These are phyloP conservation scores for Vulpes vulpes DNA, from an alignment of 2,113 vertebrate species.

Conservation along the genomic window DNA sequence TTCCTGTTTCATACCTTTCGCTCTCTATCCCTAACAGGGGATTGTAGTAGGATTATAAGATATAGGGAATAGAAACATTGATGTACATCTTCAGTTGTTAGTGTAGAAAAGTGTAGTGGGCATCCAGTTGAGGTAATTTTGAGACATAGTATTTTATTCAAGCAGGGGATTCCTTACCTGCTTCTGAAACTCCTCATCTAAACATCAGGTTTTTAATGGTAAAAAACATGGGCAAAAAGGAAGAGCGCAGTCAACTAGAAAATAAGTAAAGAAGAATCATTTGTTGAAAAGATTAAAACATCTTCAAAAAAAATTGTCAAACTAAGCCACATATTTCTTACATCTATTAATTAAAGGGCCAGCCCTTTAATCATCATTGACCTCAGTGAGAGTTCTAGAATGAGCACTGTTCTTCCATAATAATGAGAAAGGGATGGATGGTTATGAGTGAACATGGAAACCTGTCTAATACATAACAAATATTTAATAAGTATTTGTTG, in stretches of 20 bases:
- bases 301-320: neutral
- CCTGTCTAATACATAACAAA: neutral
- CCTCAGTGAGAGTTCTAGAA: neutral
- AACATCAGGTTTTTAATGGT: neutral
- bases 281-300: neutral
- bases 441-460: neutral
- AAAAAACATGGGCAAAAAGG: neutral
- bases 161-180: neutral
- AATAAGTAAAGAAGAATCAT: neutral
- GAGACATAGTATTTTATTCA: neutral
- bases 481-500: neutral
- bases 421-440: neutral
- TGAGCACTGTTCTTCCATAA: neutral
- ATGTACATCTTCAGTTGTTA: neutral
- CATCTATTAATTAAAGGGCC: neutral
- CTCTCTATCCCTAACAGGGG: neutral
- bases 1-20: neutral
- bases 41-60: neutral
- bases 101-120: neutral
- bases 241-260: neutral
- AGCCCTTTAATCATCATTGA: neutral
- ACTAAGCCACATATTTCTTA: neutral
- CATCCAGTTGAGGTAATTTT: neutral
- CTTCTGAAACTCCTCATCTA: neutral
- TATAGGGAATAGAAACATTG: neutral